Base-by-base conservation (phyloP, 2,888 invertebrate genomes). In the Sclerodermus sp. region DNA sequence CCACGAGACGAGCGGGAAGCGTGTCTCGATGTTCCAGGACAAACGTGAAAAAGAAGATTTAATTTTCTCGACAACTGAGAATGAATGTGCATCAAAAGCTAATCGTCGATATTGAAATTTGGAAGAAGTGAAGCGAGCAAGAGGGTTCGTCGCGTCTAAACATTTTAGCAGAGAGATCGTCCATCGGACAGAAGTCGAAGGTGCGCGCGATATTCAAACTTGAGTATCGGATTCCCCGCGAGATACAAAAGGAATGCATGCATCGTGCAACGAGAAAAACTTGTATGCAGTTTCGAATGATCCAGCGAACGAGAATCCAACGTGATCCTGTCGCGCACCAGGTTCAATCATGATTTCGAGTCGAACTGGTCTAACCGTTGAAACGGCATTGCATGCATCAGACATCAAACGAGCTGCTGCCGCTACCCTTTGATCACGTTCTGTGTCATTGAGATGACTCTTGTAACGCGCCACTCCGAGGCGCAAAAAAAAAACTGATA, bases 361-460 rank as follows among this genome's bases (percentile, higher is more conserved):
- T 23, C 8, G 23, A 23, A 23, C 3, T 8, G 8, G 23, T 23
- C 23, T 23, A 8, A 23, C 23, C 23, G 17, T 68, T 67, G 71
- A 72, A 74, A 73, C 67, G 58, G 60, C 58, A 56, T 57, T 56
- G 68, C 67, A 67, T 77, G 76, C 71, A 68, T 58, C 66, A 71
- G 76, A 77, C 77, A 74, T 77, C 76, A 77, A 77, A 77, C 76
- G 71, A 62, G 57, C 41, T 57, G 62, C 57, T 55, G 56, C 62
- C 57, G 54, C 55, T 62, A 64, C 45, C 72, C 77, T 77, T 77
- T 77, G 77, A 77, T 77, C 77, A 76, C 64, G 64, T 67, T 68
- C 67, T 70, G n/a, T n/a, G 74, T 74, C 74, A 70, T 69, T 74
- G 70, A 67, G 76, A 76, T 73, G 75, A 71, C 71, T 73, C 74